Evolutionary conservation across 35 echinoderm and acorn worm genomes (phyloP).

Genomic region (Ptychodera flava): DNA sequence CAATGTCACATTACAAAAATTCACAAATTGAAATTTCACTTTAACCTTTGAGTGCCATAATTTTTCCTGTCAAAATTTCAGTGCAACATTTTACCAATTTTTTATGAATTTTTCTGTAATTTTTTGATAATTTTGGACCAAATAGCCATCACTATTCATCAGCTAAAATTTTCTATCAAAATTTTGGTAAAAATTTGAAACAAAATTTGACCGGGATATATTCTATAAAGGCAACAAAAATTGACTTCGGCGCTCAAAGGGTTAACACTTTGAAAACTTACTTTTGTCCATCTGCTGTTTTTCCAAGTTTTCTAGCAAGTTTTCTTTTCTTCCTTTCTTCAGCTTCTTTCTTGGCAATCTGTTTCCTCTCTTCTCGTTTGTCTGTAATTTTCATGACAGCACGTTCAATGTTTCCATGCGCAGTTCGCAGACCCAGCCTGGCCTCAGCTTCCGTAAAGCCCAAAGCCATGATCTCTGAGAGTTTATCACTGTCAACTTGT

Average conservation of each 20-base stretch:
- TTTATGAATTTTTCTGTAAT: no score
- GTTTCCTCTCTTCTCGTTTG: constrained; percentile 60
- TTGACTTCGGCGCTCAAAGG: no score
- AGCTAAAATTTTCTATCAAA: constrained; percentile 45
- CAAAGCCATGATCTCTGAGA: constrained; percentile 85
- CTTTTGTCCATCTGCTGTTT: constrained; percentile 88
- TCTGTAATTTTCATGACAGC: constrained; percentile 86
- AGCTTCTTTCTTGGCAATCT: constrained; percentile 61
- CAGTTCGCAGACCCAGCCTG: constrained; percentile 74
- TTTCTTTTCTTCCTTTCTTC: constrained; percentile 56
- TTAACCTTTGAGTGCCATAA: no score
- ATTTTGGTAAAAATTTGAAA: no score
- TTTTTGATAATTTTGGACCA: no score
- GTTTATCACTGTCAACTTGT: constrained; percentile 84
- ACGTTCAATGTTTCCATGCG: constrained; percentile 55
- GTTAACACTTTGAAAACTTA: constrained; percentile 50
- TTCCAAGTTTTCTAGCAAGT: constrained; percentile 51
- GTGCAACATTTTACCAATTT: no score
- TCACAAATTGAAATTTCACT: no score
- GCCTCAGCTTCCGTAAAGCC: constrained; percentile 75
- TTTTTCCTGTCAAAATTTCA: no score
- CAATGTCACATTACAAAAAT: no score
- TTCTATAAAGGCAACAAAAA: no score
- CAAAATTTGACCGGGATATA: no score
- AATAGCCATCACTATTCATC: constrained; percentile 57